These are phyloP conservation scores for Tor tambroides DNA, from an alignment of 2,113 vertebrate species.

Conservation along the genomic window DNA sequence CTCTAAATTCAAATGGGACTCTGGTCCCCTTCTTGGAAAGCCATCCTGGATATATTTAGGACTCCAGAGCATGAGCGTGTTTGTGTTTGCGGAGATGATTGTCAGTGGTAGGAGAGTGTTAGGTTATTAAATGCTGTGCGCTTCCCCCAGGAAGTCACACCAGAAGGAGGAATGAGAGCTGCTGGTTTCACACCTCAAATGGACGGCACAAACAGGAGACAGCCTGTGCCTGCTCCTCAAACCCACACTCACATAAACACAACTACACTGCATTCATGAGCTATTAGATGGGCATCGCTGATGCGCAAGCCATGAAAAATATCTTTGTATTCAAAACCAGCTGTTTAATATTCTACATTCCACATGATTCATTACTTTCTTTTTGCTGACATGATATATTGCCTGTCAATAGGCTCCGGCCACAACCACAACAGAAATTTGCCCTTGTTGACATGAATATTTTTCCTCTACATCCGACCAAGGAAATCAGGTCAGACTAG, in stretches of 20 bases:
- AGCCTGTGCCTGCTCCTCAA: constrained; percentile 22
- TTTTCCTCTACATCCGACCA: not conserved
- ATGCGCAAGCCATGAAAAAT: not conserved
- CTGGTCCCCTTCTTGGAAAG: not conserved
- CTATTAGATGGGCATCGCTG: not conserved
- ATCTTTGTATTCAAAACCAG: not conserved
- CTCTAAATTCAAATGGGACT: not conserved
- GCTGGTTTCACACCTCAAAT: constrained; percentile 39
- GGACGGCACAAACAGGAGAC: constrained; percentile 32
- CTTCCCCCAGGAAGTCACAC: constrained; percentile 48
- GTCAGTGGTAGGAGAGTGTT: constrained; percentile 37
- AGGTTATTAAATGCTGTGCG: constrained; percentile 47
- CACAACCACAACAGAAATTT: not conserved
- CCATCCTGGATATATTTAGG: constrained; percentile 22
- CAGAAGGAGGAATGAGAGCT: constrained; percentile 43
- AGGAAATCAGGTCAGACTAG: constrained; percentile 51
- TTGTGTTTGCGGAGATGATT: constrained; percentile 24
- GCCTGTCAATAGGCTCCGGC: not conserved
- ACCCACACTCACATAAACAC: not conserved
- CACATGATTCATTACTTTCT: constrained; percentile 17
- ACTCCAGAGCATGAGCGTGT: not conserved
- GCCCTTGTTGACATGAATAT: constrained; percentile 29
- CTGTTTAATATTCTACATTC: not conserved
- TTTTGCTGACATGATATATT: constrained; percentile 13
- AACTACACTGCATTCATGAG: not conserved